Percentiles rank a stretch among this genome's conserved stretches.
These are phyloP conservation scores for Esox masquinongy DNA, from an alignment of 2,797 vertebrate species.

Conservation along the genomic window DNA sequence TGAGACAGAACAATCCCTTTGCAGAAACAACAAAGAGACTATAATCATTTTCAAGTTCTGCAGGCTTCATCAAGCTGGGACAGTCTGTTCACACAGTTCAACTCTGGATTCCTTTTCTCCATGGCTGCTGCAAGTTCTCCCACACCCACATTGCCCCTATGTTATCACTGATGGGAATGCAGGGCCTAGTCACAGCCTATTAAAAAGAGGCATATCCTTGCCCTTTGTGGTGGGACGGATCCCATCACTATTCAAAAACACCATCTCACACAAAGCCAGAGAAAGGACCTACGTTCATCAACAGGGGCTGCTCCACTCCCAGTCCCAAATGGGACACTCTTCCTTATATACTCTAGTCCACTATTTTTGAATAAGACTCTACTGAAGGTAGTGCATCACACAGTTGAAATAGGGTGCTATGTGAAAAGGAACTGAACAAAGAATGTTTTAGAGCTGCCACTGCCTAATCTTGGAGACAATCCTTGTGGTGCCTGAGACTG, in stretches of 20 bases:
- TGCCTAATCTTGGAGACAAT: background rate
- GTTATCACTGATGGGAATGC: background rate
- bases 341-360: background rate
- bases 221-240: background rate
- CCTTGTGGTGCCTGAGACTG: constrained; percentile 9
- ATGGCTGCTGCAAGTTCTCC: background rate
- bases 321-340: background rate
- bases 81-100: background rate
- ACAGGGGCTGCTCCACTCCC: background rate
- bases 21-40: background rate
- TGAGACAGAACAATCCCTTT: background rate
- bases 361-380: background rate
- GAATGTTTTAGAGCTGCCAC: background rate
- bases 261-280: constrained; percentile 4
- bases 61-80: background rate
- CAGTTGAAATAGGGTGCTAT: background rate
- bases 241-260: background rate
- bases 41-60: background rate
- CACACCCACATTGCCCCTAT: background rate
- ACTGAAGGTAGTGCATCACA: background rate
- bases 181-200: constrained; percentile 14
- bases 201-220: constrained; percentile 26
- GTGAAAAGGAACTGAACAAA: background rate
- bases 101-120: constrained; percentile 7
- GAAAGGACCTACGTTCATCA: constrained; percentile 10